phyloP scores from a whole-genome alignment of 2,113 vertebrate species.

The Cyprinodon variegatus region DNA sequence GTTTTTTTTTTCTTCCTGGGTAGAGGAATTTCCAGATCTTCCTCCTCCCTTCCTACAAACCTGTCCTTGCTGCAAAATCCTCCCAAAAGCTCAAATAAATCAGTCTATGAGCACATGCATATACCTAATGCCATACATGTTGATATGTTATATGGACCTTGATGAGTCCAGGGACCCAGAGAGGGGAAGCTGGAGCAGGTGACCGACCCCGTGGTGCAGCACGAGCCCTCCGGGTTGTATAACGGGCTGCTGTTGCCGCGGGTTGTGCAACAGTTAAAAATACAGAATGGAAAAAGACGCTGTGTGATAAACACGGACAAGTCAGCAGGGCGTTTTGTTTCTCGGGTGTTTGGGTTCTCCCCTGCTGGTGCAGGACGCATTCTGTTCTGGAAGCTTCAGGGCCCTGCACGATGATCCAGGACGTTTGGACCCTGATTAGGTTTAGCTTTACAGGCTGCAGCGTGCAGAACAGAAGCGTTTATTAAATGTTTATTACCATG shows the following conservation, averaged over 20 bases:
- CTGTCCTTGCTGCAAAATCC: not conserved
- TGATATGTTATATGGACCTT: not conserved
- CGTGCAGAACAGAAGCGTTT: not conserved
- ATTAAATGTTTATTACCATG: not conserved
- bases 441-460: too few species aligned
- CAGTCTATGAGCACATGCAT: not conserved
- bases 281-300: not conserved
- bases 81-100: not conserved
- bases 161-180: not conserved
- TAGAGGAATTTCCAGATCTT: conserved; percentile 61
- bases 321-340: not conserved
- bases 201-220: conserved; percentile 19
- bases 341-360: too few species aligned
- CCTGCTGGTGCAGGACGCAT: not conserved
- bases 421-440: too few species aligned
- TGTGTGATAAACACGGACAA: not conserved
- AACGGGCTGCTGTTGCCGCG: conserved; percentile 7
- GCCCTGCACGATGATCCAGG: too few species aligned
- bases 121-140: not conserved
- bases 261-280: conserved; percentile 22
- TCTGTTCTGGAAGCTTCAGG: not conserved
- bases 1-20: conserved; percentile 10
- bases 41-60: not conserved
- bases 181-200: conserved; percentile 20
- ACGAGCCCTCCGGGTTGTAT: conserved; percentile 19